These are phyloP conservation scores for Eumerus sabulonum DNA, from an alignment of 2,888 invertebrate species.

Conservation along the genomic window DNA sequence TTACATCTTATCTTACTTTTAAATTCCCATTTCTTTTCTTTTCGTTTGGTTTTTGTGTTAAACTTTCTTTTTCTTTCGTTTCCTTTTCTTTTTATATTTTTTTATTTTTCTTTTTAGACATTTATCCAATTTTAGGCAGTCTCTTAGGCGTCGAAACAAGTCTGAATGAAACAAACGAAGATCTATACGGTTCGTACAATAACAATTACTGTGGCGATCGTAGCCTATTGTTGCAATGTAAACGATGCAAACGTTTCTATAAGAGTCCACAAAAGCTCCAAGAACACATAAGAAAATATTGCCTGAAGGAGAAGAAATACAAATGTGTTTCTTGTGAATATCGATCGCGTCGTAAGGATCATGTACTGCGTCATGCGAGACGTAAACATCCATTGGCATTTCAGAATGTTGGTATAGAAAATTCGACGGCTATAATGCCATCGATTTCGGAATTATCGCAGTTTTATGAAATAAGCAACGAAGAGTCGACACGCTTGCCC, in stretches of 20 bases:
- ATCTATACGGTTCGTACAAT: slow-evolving; percentile 53
- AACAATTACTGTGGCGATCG: slow-evolving; percentile 47
- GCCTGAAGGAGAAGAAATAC: slow-evolving; percentile 78
- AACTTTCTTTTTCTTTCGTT: slow-evolving; percentile 24
- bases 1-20: slow-evolving; percentile 10
- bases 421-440: slow-evolving; percentile 48
- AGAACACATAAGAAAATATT: slow-evolving; percentile 78
- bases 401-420: slow-evolving; percentile 60
- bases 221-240: slow-evolving; percentile 74
- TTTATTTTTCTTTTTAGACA: slow-evolving; percentile 72
- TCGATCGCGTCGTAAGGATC: slow-evolving; percentile 78
- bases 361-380: slow-evolving; percentile 76
- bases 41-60: slow-evolving; percentile 40
- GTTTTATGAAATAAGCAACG: slow-evolving; percentile 76
- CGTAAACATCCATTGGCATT: slow-evolving; percentile 76
- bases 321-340: slow-evolving; percentile 78
- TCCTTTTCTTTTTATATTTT: slow-evolving; percentile 15
- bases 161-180: slow-evolving; percentile 66
- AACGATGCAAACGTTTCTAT: slow-evolving; percentile 77
- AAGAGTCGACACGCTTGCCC: slow-evolving; percentile 70
- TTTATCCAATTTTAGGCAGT: slow-evolving; percentile 78
- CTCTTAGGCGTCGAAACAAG: slow-evolving; percentile 77
- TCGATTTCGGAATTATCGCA: slow-evolving; percentile 70
- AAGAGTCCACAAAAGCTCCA: slow-evolving; percentile 76
- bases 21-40: slow-evolving; percentile 22